Conservation (phyloP, 2,113 vertebrate genomes). For the Sceloporus tristichus region DNA sequence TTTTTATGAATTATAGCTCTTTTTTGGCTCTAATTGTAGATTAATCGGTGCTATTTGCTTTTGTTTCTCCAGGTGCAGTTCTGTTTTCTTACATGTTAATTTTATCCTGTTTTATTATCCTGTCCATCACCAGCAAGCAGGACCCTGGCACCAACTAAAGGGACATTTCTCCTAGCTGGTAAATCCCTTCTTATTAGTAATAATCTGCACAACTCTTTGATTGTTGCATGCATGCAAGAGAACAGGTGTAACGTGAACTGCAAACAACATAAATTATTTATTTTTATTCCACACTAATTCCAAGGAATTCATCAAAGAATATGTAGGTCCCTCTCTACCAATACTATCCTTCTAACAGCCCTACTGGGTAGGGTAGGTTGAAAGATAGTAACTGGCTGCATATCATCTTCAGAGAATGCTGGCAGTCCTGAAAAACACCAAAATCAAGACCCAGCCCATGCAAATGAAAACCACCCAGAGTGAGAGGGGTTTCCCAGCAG, state of each 20-base stretch:
- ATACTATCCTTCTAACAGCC: neutral
- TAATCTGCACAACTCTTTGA: constrained; percentile 20
- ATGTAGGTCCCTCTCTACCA: neutral
- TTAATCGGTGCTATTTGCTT: constrained; percentile 69
- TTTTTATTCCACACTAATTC: neutral
- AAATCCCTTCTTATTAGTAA: constrained; percentile 31
- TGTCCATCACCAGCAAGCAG: constrained; percentile 68
- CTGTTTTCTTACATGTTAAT: constrained; percentile 85
- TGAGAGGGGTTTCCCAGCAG: no score
- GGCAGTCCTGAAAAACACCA: no score
- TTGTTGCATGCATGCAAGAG: neutral
- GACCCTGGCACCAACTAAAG: constrained; percentile 49
- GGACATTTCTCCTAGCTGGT: constrained; percentile 38
- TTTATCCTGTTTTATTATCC: constrained; percentile 81
- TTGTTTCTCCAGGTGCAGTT: constrained; percentile 85
- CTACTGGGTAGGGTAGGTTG: neutral
- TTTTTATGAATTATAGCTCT: constrained; percentile 72
- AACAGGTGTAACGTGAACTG: neutral
- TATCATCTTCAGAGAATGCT: neutral
- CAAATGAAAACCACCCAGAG: no score
- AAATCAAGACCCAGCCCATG: no score
- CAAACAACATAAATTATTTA: constrained; percentile 1
- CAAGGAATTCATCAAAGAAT: neutral
- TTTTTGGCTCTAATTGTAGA: constrained; percentile 66
- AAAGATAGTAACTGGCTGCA: neutral